A percentile compares a stretch with the other conserved stretches of the same genome.
phyloP scores from a whole-genome alignment of 2,888 invertebrate species.

The Bugulina stolonifera region DNA sequence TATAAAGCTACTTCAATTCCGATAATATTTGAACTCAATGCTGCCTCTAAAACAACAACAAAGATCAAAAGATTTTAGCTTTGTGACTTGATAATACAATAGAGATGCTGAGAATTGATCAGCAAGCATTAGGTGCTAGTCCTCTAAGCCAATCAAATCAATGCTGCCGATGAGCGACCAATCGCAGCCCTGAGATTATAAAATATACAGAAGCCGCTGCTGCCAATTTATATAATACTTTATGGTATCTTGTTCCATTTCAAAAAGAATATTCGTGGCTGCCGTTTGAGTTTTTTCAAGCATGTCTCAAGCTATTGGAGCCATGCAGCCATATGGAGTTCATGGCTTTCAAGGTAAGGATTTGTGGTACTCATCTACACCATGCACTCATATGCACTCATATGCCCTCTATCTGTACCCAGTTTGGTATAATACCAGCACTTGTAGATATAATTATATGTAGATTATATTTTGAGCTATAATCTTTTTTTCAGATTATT shows the following conservation, averaged over 20 bases:
- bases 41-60: neutral
- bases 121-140: neutral
- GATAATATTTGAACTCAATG: slow-evolving; percentile 17
- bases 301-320: neutral
- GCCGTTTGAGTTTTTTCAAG: too few species aligned
- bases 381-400: neutral
- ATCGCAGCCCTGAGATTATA: neutral
- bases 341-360: slow-evolving; percentile 21
- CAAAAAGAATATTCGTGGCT: too few species aligned
- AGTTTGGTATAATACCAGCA: too few species aligned
- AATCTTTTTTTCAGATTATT: slow-evolving; percentile 13
- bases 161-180: slow-evolving; percentile 16
- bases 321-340: slow-evolving; percentile 21
- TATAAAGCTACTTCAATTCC: neutral
- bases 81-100: slow-evolving; percentile 8
- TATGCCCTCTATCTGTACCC: too few species aligned
- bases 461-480: too few species aligned
- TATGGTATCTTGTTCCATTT: too few species aligned
- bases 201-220: neutral
- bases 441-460: too few species aligned
- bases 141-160: neutral
- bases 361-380: neutral
- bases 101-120: slow-evolving; percentile 10
- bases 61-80: slow-evolving; percentile 14
- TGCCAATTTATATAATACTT: too few species aligned